These are phyloP conservation scores for Hirtodrosophila alboralis DNA, from an alignment of 2,888 invertebrate species.

Conservation along the genomic window DNA sequence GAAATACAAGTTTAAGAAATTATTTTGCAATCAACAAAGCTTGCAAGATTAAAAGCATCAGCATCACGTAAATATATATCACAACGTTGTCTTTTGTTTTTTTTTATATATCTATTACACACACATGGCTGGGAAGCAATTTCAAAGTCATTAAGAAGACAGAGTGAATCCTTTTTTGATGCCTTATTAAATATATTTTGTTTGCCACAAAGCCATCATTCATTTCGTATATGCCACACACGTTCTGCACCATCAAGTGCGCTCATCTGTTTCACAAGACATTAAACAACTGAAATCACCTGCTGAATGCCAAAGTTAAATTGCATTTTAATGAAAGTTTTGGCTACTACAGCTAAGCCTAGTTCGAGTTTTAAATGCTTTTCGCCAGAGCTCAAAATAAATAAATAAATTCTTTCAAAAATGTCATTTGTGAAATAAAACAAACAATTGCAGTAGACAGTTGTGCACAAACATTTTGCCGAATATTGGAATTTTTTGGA, in stretches of 20 bases:
- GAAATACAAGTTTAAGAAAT: constrained; percentile 19
- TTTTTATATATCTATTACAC: too few relatives aligned
- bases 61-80: constrained; percentile 35
- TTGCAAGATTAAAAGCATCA: not conserved
- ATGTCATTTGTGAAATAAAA: too few relatives aligned
- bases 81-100: constrained; percentile 19
- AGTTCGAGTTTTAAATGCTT: constrained; percentile 1
- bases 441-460: constrained; percentile 26
- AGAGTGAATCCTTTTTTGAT: constrained; percentile 39
- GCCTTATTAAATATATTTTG: constrained; percentile 41
- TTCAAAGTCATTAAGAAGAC: constrained; percentile 72
- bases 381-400: constrained; percentile 28
- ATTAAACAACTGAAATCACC: constrained; percentile 36
- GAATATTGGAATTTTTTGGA: constrained; percentile 29
- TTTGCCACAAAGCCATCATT: constrained; percentile 40
- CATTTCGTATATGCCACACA: constrained; percentile 16
- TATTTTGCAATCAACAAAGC: constrained; percentile 32
- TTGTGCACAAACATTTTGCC: not conserved
- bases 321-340: constrained; percentile 55
- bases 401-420: constrained; percentile 36
- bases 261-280: constrained; percentile 5
- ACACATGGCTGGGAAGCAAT: constrained; percentile 36
- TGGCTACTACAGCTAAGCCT: constrained; percentile 1
- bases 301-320: constrained; percentile 49
- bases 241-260: constrained; percentile 19